Evolutionary conservation across 2,797 vertebrate genomes (phyloP).

Genomic region (Sparidentex hasta): DNA sequence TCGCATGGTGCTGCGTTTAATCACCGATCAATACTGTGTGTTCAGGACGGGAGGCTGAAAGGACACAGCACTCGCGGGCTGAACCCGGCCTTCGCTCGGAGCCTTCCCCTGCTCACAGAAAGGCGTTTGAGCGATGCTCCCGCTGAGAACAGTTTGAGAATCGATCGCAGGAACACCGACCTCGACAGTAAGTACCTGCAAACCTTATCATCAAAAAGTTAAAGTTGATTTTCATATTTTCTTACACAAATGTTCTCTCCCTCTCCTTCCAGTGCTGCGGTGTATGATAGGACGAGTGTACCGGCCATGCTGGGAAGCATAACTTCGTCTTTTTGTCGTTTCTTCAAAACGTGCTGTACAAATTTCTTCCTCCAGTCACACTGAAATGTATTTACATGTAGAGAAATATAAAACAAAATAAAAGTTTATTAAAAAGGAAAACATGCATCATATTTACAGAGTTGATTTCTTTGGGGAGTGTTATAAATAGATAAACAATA

Average conservation of each 20-base stretch:
- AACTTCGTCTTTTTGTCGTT: no score
- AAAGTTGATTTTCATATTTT: neutral
- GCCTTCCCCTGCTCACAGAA: slow-evolving; percentile 79
- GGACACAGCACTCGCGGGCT: slow-evolving; percentile 55
- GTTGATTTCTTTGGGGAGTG: slow-evolving; percentile 23
- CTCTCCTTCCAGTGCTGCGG: slow-evolving; percentile 87
- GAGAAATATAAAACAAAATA: slow-evolving; percentile 67
- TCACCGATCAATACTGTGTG: slow-evolving; percentile 39
- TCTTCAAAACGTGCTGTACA: slow-evolving; percentile 12
- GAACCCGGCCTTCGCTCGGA: slow-evolving; percentile 73
- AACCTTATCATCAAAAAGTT: neutral
- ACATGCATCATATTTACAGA: slow-evolving; percentile 47
- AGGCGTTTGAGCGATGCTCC: slow-evolving; percentile 67
- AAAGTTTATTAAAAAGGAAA: slow-evolving; percentile 80
- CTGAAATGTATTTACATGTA: slow-evolving; percentile 38
- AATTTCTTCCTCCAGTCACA: slow-evolving; percentile 7
- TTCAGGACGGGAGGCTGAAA: slow-evolving; percentile 78
- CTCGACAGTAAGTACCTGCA: slow-evolving; percentile 88
- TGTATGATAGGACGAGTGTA: slow-evolving; percentile 98
- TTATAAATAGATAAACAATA: slow-evolving; percentile 20
- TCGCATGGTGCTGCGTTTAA: slow-evolving; percentile 6
- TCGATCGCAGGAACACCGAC: slow-evolving; percentile 89
- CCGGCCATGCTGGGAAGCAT: slow-evolving; percentile 93
- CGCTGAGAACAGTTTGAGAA: slow-evolving; percentile 78
- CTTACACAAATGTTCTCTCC: slow-evolving; percentile 3